Conservation (phyloP, 2,797 vertebrate species). For the Pangasius mekongensis region DNA sequence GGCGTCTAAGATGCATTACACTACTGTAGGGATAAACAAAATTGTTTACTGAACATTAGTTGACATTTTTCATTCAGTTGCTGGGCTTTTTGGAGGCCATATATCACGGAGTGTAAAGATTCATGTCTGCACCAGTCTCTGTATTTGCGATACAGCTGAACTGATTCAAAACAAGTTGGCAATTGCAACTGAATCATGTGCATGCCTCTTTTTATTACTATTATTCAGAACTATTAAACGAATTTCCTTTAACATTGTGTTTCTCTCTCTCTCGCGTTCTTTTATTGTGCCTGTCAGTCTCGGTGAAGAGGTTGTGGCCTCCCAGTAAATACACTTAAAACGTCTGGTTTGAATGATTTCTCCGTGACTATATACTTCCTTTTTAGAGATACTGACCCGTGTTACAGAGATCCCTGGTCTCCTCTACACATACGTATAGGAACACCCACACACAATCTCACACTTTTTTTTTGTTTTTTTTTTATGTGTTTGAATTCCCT, state of each 20-base stretch:
- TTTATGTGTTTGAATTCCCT: not conserved
- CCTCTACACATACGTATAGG: not conserved
- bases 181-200: not conserved
- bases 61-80: not conserved
- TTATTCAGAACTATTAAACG: conserved; percentile 11
- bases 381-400: not conserved
- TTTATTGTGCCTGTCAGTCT: not conserved
- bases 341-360: not conserved
- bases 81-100: not conserved
- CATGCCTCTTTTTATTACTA: conserved; percentile 11
- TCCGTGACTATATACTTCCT: not conserved
- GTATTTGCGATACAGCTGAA: not conserved
- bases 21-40: not conserved
- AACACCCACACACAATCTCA: not conserved
- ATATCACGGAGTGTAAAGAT: not conserved
- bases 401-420: not conserved
- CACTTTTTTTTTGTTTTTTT: not conserved
- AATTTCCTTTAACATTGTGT: conserved; percentile 5
- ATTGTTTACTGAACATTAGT: not conserved
- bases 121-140: not conserved
- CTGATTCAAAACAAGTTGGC: not conserved
- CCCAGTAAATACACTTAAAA: not conserved
- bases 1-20: not conserved
- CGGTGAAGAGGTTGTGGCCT: not conserved
- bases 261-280: not conserved